Conservation (phyloP, 2,888 invertebrate genomes). For the Trichogramma dendrolimi region DNA sequence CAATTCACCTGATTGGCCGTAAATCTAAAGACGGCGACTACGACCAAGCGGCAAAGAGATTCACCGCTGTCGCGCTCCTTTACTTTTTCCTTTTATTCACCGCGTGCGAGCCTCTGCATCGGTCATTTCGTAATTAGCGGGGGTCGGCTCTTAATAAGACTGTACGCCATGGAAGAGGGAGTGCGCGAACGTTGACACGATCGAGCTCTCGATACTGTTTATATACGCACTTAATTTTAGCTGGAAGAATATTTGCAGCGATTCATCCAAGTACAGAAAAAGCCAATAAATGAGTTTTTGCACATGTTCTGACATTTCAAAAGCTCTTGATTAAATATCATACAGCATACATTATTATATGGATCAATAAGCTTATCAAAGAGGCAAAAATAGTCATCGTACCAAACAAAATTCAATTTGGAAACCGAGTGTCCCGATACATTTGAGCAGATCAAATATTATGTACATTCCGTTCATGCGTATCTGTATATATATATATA, state of each 20-base stretch:
- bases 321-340: too few relatives aligned
- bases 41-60: too few relatives aligned
- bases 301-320: too few relatives aligned
- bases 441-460: constrained; percentile 7
- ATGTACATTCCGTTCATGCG: too few relatives aligned
- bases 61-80: neutral
- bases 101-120: neutral
- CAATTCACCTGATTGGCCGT: constrained; percentile 46
- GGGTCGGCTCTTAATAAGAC: constrained; percentile 13
- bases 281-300: too few relatives aligned
- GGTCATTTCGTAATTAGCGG: constrained; percentile 23
- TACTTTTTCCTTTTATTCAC: neutral
- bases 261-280: too few relatives aligned
- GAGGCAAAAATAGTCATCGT: constrained; percentile 8
- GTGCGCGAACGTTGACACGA: neutral
- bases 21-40: constrained; percentile 35
- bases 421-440: neutral
- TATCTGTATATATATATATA: too few relatives aligned
- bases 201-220: too few relatives aligned
- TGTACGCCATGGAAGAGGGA: neutral
- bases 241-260: too few relatives aligned
- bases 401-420: constrained; percentile 14
- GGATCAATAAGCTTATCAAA: neutral
- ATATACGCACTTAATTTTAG: too few relatives aligned
- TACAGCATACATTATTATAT: too few relatives aligned